phyloP scores from a whole-genome alignment of 2,888 invertebrate species.

The Drosophila bunnanda region DNA sequence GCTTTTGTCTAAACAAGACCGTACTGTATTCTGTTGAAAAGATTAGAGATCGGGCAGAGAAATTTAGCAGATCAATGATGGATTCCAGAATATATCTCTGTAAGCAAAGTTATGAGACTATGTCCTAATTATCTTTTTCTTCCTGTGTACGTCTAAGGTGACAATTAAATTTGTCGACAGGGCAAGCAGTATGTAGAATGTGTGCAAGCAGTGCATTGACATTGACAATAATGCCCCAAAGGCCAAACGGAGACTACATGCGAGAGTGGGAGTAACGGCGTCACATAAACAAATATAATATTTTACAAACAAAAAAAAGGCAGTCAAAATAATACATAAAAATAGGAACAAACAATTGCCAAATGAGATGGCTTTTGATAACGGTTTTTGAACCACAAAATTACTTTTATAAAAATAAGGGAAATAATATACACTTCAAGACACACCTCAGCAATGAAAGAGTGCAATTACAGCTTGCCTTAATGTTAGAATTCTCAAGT shows the following conservation, averaged over 20 bases:
- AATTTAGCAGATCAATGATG: background rate
- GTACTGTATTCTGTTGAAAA: too few species aligned
- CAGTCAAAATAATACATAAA: slow-evolving; percentile 13
- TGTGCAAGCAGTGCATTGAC: slow-evolving; percentile 17
- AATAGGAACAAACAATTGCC: background rate
- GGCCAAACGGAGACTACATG: slow-evolving; percentile 17
- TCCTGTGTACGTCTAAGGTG: slow-evolving; percentile 52
- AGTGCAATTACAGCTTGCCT: too few species aligned
- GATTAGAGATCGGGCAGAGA: background rate
- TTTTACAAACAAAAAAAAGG: background rate
- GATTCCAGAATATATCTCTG: background rate
- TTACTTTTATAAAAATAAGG: too few species aligned
- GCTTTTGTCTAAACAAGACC: background rate
- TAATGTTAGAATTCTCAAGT: background rate
- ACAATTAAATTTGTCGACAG: slow-evolving; percentile 65
- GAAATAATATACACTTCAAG: background rate
- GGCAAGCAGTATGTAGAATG: slow-evolving; percentile 27
- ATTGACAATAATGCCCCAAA: slow-evolving; percentile 21
- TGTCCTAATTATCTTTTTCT: background rate
- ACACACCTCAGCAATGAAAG: too few species aligned
- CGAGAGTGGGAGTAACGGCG: background rate
- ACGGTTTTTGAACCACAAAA: slow-evolving; percentile 30
- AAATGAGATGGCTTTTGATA: slow-evolving; percentile 7
- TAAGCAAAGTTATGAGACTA: background rate
- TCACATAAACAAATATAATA: slow-evolving; percentile 8